Percentiles rank a stretch among this genome's conserved stretches.
Conservation (phyloP, 2,113 vertebrate genomes). For the Onychorhynchus coronatus region DNA sequence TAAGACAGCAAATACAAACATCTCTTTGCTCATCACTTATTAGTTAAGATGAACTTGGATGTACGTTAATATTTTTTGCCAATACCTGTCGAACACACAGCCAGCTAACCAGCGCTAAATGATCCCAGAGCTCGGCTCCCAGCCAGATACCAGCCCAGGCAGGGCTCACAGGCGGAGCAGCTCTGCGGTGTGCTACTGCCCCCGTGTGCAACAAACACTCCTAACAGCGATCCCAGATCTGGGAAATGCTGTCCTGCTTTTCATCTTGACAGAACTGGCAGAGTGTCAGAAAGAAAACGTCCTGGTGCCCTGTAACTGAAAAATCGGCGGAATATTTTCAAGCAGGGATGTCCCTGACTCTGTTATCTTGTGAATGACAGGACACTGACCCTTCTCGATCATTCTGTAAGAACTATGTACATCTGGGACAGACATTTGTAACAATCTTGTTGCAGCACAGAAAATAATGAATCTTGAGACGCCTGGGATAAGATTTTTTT, state of each 20-base stretch:
- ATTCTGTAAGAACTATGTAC: neutral
- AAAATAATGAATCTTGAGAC: neutral
- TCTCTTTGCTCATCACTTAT: constrained; percentile 3
- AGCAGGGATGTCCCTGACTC: neutral
- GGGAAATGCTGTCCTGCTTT: neutral
- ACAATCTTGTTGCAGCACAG: neutral
- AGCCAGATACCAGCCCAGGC: neutral
- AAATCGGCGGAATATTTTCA: neutral
- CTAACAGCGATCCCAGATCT: neutral
- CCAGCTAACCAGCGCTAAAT: neutral
- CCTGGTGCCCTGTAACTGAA: neutral
- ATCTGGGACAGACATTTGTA: neutral
- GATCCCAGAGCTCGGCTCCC: neutral
- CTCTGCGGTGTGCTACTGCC: constrained; percentile 61
- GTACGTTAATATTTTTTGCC: constrained; percentile 9
- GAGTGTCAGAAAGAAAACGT: neutral
- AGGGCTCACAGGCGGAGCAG: fast-evolving
- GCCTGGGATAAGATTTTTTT: neutral
- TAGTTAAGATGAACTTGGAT: constrained; percentile 2
- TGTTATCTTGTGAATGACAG: neutral
- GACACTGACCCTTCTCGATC: neutral
- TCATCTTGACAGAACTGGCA: neutral
- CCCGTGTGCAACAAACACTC: constrained; percentile 45
- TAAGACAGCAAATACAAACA: constrained; percentile 11
- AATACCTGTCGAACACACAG: neutral